Evolutionary conservation across 2,888 invertebrate genomes (phyloP).

Genomic region (Stegophylla sp.): DNA sequence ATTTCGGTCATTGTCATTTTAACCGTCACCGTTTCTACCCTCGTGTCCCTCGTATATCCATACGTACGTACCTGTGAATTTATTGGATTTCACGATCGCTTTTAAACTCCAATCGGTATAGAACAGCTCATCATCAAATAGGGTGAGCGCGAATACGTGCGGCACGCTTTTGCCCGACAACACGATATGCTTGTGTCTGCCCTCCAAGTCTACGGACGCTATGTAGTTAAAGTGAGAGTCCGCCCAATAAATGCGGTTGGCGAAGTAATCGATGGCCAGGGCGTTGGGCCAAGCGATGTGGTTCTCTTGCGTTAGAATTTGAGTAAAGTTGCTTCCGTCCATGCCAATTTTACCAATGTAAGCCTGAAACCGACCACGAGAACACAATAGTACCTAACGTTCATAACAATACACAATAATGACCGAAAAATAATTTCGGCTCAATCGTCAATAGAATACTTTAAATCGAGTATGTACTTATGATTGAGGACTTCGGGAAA

Average conservation of each 20-base stretch:
- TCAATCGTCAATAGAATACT: background rate
- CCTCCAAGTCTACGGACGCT: conserved; percentile 92
- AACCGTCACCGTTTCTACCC: too few species aligned
- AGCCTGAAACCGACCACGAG: conserved; percentile 72
- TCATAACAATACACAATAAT: too few species aligned
- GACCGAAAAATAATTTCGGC: background rate
- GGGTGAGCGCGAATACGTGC: conserved; percentile 91
- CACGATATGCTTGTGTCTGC: conserved; percentile 82
- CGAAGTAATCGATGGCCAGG: conserved; percentile 93
- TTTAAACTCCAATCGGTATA: conserved; percentile 99
- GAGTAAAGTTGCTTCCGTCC: conserved; percentile 91
- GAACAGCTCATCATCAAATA: conserved; percentile 91
- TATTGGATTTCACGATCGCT: conserved; percentile 88
- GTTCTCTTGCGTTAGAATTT: conserved; percentile 88
- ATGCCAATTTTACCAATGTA: conserved; percentile 96
- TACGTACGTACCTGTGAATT: conserved; percentile 77
- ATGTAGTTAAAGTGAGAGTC: conserved; percentile 98
- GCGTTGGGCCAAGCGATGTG: conserved; percentile 99
- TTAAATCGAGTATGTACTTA: too few species aligned
- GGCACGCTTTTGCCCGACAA: conserved; percentile 82
- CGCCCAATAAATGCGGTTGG: conserved; percentile 94
- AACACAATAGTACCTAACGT: too few species aligned
- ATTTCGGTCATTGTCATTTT: too few species aligned
- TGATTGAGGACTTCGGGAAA: too few species aligned
- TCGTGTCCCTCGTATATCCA: too few species aligned